Conservation (phyloP, 2,797 vertebrate genomes). For the Loriculus beryllinus region DNA sequence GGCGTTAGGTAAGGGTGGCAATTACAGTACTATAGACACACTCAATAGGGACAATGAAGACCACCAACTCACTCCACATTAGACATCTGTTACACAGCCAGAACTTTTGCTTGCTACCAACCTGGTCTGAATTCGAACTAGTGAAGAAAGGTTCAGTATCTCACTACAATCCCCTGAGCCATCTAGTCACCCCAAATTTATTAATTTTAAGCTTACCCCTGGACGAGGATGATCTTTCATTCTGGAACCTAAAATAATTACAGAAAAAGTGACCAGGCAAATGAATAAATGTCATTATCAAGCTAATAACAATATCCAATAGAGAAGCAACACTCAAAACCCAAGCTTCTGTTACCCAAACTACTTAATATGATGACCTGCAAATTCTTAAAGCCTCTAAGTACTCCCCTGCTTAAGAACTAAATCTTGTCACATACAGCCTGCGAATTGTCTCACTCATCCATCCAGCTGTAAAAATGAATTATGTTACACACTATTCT, state of each 20-base stretch:
- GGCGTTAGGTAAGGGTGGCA: not conserved
- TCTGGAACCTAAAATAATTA: conserved; percentile 71
- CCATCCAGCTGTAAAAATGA: not conserved
- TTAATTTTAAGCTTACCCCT: conserved; percentile 79
- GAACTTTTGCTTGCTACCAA: conserved; percentile 67
- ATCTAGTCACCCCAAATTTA: conserved; percentile 69
- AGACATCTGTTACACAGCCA: conserved; percentile 62
- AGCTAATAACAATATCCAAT: not conserved
- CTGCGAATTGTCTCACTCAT: not conserved
- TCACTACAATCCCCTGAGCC: conserved; percentile 67
- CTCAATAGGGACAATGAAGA: conserved; percentile 50
- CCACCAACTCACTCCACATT: conserved; percentile 61
- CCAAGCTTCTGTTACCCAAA: not conserved
- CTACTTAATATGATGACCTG: not conserved
- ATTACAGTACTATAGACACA: conserved; percentile 34
- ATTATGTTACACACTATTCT: not conserved
- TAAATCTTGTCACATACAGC: not conserved
- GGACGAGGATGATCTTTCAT: conserved; percentile 76
- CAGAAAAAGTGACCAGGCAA: not conserved
- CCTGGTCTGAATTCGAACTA: conserved; percentile 60
- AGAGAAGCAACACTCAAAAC: not conserved
- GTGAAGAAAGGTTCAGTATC: conserved; percentile 65
- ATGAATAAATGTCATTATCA: not conserved
- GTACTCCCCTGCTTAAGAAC: not conserved
- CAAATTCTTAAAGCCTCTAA: not conserved